phyloP scores from a whole-genome alignment of 2,113 vertebrate species.

The Ancistrus triradiatus region DNA sequence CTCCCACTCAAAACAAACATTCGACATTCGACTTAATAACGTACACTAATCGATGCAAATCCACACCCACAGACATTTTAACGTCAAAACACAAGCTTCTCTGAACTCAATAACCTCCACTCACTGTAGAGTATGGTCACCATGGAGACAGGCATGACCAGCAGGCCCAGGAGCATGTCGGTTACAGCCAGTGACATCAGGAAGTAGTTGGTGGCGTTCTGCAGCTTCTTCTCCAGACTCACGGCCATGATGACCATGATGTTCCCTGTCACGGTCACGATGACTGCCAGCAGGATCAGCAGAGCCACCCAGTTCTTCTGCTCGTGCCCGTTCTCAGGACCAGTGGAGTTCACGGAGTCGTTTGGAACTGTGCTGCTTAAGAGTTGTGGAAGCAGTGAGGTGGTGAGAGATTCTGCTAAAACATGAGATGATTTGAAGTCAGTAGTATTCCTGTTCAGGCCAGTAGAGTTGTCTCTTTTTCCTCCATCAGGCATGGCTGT shows the following conservation, averaged over 20 bases:
- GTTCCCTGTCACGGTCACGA: slow-evolving; percentile 82
- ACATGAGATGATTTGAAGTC: slow-evolving; percentile 11
- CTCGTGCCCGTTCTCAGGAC: neutral
- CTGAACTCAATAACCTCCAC: slow-evolving; percentile 47
- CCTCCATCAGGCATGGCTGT: neutral
- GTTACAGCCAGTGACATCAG: slow-evolving; percentile 86
- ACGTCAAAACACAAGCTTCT: neutral
- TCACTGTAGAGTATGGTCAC: slow-evolving; percentile 82
- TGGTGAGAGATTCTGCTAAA: neutral
- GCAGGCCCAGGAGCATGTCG: slow-evolving; percentile 83
- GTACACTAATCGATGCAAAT: neutral
- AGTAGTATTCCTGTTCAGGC: slow-evolving; percentile 20
- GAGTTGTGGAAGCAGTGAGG: slow-evolving; percentile 14
- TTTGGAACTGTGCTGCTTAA: slow-evolving; percentile 20
- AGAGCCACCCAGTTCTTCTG: slow-evolving; percentile 82
- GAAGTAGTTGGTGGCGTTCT: slow-evolving; percentile 88
- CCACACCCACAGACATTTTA: neutral
- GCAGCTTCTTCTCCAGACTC: slow-evolving; percentile 83
- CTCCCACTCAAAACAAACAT: no score
- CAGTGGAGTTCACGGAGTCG: slow-evolving; percentile 30
- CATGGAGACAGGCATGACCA: slow-evolving; percentile 85
- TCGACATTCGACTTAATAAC: no score
- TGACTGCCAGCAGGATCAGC: slow-evolving; percentile 73
- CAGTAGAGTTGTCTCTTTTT: neutral
- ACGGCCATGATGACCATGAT: slow-evolving; percentile 87